Percentiles rank a stretch among this genome's conserved stretches.
Conservation (phyloP, 2,113 vertebrate genomes). For the Euleptes europaea region DNA sequence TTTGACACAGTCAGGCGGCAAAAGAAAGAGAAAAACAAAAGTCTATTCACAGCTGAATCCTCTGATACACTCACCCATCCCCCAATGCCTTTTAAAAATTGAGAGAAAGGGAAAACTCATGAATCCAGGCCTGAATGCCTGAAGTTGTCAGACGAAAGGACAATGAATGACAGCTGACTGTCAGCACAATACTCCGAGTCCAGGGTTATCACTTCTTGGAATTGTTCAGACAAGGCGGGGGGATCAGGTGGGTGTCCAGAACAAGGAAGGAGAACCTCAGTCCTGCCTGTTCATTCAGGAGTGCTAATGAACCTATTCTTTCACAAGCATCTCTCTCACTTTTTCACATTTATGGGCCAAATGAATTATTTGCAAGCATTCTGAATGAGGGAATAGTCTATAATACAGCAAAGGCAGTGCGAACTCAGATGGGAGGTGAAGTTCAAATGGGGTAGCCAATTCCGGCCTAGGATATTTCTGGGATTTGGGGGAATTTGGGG, state of each 20-base stretch:
- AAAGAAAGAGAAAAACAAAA: constrained; percentile 94
- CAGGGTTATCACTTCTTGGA: constrained; percentile 74
- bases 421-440: background rate
- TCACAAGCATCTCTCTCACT: constrained; percentile 37
- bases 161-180: constrained; percentile 87
- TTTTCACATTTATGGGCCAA: constrained; percentile 44
- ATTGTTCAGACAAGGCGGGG: constrained; percentile 67
- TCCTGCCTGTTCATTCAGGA: constrained; percentile 13
- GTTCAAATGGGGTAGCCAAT: background rate
- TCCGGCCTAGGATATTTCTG: too few relatives aligned
- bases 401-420: constrained; percentile 37
- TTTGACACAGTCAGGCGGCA: constrained; percentile 91
- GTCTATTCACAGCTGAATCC: constrained; percentile 89
- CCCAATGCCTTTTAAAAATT: constrained; percentile 80
- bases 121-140: constrained; percentile 79
- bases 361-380: constrained; percentile 61
- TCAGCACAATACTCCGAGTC: constrained; percentile 72
- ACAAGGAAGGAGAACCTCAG: constrained; percentile 55
- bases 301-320: constrained; percentile 18
- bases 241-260: constrained; percentile 45
- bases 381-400: constrained; percentile 23
- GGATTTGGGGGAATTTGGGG: too few relatives aligned
- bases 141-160: constrained; percentile 80
- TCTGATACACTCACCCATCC: constrained; percentile 84
- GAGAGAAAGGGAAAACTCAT: constrained; percentile 72